phyloP scores from a whole-genome alignment of 1,140 invertebrate genomes.

The Kradibia gibbosae region DNA sequence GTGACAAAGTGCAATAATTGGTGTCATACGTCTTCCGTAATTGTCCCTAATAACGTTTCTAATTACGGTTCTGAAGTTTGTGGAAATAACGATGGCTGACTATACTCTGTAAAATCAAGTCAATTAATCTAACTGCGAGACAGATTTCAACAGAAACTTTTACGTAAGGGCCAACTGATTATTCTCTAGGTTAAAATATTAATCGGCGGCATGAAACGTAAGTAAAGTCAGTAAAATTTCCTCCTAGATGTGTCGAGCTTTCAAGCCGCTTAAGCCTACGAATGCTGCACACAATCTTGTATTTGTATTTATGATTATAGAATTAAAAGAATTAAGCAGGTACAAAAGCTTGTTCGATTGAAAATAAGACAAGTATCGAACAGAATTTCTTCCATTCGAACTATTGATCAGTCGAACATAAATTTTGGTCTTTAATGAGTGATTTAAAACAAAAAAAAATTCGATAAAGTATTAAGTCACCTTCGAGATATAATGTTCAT shows the following conservation, averaged over 20 bases:
- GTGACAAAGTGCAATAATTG: conserved; percentile 53
- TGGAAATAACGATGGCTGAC: conserved; percentile 47
- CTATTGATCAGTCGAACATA: too few species aligned
- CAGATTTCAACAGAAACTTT: conserved; percentile 42
- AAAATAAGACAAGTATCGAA: too few species aligned
- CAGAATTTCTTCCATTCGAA: too few species aligned
- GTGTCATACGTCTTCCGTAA: conserved; percentile 52
- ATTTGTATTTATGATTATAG: too few species aligned
- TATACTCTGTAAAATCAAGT: conserved; percentile 36
- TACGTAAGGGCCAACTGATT: background rate
- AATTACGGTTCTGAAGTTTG: conserved; percentile 49
- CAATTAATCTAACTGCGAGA: conserved; percentile 44
- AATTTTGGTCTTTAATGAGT: too few species aligned
- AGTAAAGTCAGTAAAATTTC: background rate
- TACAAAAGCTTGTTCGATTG: too few species aligned
- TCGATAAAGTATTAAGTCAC: too few species aligned
- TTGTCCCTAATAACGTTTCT: conserved; percentile 51
- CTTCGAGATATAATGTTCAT: too few species aligned
- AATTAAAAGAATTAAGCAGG: too few species aligned
- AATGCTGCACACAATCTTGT: too few species aligned
- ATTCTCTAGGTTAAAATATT: conserved; percentile 3
- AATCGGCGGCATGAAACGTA: background rate
- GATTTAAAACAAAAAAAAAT: too few species aligned
- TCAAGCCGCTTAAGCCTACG: too few species aligned
- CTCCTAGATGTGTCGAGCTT: background rate